Percentiles rank a stretch among this genome's conserved stretches.
Conservation (phyloP, 2,888 invertebrate genomes). For the Lithophane socia region DNA sequence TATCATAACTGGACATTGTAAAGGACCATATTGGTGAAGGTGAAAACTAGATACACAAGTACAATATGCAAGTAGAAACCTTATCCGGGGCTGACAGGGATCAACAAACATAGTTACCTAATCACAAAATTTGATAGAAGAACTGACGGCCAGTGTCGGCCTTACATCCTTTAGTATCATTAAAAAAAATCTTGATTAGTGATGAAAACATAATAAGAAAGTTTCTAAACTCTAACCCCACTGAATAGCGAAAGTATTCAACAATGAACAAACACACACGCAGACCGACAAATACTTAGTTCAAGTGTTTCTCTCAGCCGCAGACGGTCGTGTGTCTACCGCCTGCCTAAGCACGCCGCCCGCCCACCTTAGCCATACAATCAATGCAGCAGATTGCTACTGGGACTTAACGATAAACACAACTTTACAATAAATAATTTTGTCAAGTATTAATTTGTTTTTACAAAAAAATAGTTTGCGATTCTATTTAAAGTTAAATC, state of each 20-base stretch:
- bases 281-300: slow-evolving; percentile 39
- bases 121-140: background rate
- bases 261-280: slow-evolving; percentile 20
- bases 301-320: slow-evolving; percentile 41
- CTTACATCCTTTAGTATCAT: background rate
- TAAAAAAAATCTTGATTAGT: background rate
- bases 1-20: background rate
- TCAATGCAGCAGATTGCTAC: slow-evolving; percentile 11
- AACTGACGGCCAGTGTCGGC: background rate
- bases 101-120: background rate
- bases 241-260: slow-evolving; percentile 1
- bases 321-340: slow-evolving; percentile 49
- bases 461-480: background rate
- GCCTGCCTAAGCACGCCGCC: slow-evolving; percentile 26
- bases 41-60: background rate
- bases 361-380: slow-evolving; percentile 25
- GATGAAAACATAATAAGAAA: background rate
- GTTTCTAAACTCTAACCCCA: background rate
- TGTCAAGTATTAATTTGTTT: background rate
- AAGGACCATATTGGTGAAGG: background rate
- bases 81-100: background rate
- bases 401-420: no score
- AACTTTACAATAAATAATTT: background rate
- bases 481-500: background rate
- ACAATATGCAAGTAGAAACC: no score